Evolutionary conservation across 2,888 invertebrate genomes (phyloP).

Genomic region (Drosophila neotestacea): DNA sequence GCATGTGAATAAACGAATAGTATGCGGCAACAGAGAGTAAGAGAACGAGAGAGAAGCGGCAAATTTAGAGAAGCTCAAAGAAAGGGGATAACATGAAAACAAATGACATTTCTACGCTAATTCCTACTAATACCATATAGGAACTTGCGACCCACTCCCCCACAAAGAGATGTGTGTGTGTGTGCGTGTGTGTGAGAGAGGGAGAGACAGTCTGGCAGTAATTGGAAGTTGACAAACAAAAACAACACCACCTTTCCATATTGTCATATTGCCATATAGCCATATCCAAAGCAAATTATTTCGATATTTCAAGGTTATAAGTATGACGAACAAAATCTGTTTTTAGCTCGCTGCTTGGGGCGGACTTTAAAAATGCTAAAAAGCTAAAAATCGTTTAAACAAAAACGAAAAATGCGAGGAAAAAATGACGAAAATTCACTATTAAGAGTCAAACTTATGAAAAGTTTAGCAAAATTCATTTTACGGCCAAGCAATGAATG

Average conservation of each 20-base stretch:
- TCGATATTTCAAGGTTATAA: slow-evolving; percentile 72
- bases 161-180: slow-evolving; percentile 12
- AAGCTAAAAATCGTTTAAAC: slow-evolving; percentile 39
- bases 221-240: slow-evolving; percentile 41
- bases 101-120: slow-evolving; percentile 52
- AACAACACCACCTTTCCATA: slow-evolving; percentile 45
- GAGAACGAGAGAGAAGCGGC: background rate
- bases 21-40: background rate
- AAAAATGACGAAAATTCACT: slow-evolving; percentile 19
- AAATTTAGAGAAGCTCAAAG: slow-evolving; percentile 27
- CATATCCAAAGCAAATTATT: slow-evolving; percentile 61
- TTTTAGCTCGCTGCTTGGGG: slow-evolving; percentile 60
- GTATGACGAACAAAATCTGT: slow-evolving; percentile 67
- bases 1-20: slow-evolving; percentile 33
- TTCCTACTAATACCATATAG: slow-evolving; percentile 11
- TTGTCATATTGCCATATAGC: slow-evolving; percentile 33
- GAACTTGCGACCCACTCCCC: slow-evolving; percentile 21
- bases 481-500: slow-evolving; percentile 8
- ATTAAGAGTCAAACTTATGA: slow-evolving; percentile 37
- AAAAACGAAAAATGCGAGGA: slow-evolving; percentile 19
- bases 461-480: slow-evolving; percentile 41
- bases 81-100: slow-evolving; percentile 39
- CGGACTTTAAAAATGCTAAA: slow-evolving; percentile 49
- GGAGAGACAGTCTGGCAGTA: slow-evolving; percentile 12
- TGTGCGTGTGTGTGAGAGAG: background rate